Percentiles rank a stretch among this genome's conserved stretches.
These are phyloP conservation scores for Zophobas morio DNA, from an alignment of 1,140 invertebrate genomes.

Conservation along the genomic window DNA sequence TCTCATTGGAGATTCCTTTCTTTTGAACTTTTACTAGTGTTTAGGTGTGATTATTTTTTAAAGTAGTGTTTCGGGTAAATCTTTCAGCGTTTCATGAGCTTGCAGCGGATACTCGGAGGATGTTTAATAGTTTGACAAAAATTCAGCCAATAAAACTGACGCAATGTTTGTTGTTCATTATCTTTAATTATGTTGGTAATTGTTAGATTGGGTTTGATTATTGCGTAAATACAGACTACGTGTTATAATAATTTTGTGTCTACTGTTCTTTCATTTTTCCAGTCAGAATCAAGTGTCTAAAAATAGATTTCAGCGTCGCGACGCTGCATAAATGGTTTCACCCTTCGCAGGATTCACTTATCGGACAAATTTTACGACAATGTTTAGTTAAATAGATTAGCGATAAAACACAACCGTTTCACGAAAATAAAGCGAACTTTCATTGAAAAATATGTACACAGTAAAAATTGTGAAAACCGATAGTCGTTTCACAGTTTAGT, in stretches of 20 bases:
- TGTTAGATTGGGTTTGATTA: background rate
- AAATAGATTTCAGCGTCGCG: slow-evolving; percentile 4
- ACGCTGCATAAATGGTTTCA: background rate
- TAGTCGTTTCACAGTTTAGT: background rate
- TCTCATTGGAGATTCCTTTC: background rate
- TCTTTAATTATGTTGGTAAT: background rate
- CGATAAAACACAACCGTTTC: background rate
- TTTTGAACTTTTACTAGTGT: background rate
- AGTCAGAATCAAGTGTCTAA: background rate
- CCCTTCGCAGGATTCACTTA: slow-evolving; percentile 5
- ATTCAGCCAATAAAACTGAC: background rate
- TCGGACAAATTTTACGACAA: background rate
- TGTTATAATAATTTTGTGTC: background rate
- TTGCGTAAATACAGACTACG: background rate
- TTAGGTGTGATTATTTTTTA: background rate
- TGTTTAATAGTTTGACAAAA: too few relatives aligned
- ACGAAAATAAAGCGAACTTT: background rate
- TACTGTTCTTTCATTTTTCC: background rate
- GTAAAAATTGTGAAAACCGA: background rate
- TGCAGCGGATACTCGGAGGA: too few relatives aligned
- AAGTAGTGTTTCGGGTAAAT: background rate
- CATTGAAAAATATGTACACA: background rate
- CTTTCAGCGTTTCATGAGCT: background rate
- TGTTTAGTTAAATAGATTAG: too few relatives aligned
- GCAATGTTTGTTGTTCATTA: background rate